Conservation (phyloP, 2,888 invertebrate genomes). For the Andrena minutula region DNA sequence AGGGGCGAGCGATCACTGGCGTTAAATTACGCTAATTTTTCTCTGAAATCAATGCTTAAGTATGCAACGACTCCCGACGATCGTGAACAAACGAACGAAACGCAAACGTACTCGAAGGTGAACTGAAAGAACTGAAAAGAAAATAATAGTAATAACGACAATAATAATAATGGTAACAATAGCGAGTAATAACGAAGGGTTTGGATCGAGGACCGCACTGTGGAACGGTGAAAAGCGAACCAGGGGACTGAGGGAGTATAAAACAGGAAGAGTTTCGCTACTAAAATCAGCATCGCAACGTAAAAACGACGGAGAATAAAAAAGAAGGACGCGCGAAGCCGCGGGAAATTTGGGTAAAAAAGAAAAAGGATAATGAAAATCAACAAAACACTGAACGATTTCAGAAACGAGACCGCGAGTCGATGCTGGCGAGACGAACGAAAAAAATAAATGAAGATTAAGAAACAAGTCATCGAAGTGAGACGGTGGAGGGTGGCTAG, state of each 20-base stretch:
- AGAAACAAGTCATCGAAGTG: slow-evolving; percentile 36
- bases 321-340: neutral
- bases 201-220: slow-evolving; percentile 44
- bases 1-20: slow-evolving; percentile 78
- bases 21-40: slow-evolving; percentile 69
- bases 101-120: slow-evolving; percentile 33
- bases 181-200: slow-evolving; percentile 1
- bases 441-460: slow-evolving; percentile 32
- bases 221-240: slow-evolving; percentile 37
- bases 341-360: neutral
- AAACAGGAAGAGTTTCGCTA: neutral
- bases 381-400: neutral
- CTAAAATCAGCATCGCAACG: neutral
- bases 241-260: slow-evolving; percentile 23
- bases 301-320: neutral
- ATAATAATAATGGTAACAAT: neutral
- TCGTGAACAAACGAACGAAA: slow-evolving; percentile 29
- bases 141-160: slow-evolving; percentile 14
- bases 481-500: slow-evolving; percentile 64
- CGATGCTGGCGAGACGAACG: neutral
- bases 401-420: neutral
- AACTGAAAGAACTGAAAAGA: slow-evolving; percentile 28
- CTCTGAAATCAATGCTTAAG: slow-evolving; percentile 55
- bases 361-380: neutral
- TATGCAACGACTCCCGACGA: slow-evolving; percentile 53